Base-by-base conservation (phyloP, 2,797 vertebrate genomes). In the Stomatorhinus walkeri region DNA sequence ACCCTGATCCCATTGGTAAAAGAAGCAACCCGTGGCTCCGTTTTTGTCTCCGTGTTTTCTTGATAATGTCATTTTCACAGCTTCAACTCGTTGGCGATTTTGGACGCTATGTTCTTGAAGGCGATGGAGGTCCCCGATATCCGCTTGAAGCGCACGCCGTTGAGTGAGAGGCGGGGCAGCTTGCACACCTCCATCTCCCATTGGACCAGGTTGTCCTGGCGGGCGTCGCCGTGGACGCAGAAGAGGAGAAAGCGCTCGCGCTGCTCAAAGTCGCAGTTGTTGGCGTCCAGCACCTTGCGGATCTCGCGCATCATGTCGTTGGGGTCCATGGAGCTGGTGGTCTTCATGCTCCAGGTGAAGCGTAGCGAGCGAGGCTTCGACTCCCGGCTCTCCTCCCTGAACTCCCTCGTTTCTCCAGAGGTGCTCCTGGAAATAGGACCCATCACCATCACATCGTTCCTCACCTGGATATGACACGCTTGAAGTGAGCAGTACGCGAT, bases 141-240 rank as follows among this genome's bases (percentile, higher is more conserved):
- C 88, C 97, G 95, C 91, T 97, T 97, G 94, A 97, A 97, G 89
- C 97, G 97, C 81, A 97, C 97, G 8, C 97, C 97, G 0, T 97
- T 97, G 89, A 97, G 96, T 0, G 97, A 97, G 89, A 97, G 94
- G 9, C 97, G 96, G 0, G 97, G 97, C 92, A 97, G 90, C 93
- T 97, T 97, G 93, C 97, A 97, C 59, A 97, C 97, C 84, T 97
- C 97, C 97, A 97, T 97, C 94, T 97, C 97, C 97, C 97, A 97
- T 92, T 97, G 97, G 90, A 97, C 97, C 0, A 97, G 96, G 94
- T 96, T 96, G 89, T 97, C 97, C 91, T 97, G 96, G 46, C 95
- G 94, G 0, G 96, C 96, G 0, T 97, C 97, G 0, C 97, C 97
- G 0, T 97, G 96, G 49, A 97, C 96, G 5, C 97, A 97, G 95